Evolutionary conservation across 2,113 vertebrate genomes (phyloP), one percentile per base, ranked within the genome.

Genomic region (Anarhynchus alexandrinus): DNA sequence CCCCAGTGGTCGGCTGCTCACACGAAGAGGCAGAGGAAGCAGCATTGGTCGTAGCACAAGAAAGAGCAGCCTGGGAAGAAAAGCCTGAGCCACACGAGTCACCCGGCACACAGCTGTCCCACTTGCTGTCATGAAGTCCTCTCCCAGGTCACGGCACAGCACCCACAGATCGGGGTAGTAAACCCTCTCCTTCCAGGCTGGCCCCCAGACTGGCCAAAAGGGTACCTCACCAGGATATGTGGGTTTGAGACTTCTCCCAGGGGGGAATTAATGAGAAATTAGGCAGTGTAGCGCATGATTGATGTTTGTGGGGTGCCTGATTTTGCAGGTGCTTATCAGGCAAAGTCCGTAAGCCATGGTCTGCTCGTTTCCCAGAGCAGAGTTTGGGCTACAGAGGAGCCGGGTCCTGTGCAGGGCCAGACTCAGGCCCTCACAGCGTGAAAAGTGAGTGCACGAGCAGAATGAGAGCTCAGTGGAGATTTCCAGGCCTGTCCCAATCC

Each of bases 241-340:
- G 3, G 21, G 18, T 55, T 40, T 66, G 52, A 61, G 13, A 52
- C 7, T 38, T 55, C 40, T 61, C 32, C 34, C 22, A 26, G n/a
- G 32, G 8, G 10, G 8, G 9, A 61, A 61, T 34, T 47, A 47
- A 32, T 32, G 10, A 49, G 54, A 72, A 66, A 66, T 49, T 34
- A 42, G 40, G 14, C 27, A 58, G 20, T 16, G 36, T 36, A 6
- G 19, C 0, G 0, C 25, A 27, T 9, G 21, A 34, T 52, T 0
- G 1, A 34, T 25, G 5, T 34, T 70, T 21, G 15, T 66, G 19
- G 30, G 20, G 21, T 72, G n/a, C 45, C 23, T 42, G 17, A 47
- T 34, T 71, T 69, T 77, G 62, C 74, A 65, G 34, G 14, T 25
- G 15, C 3, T 1, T 15, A 38, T 12, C 32, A 67, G 22, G 13